These are phyloP conservation scores for Verasper variegatus DNA, from an alignment of 2,113 vertebrate genomes.

Conservation along the genomic window DNA sequence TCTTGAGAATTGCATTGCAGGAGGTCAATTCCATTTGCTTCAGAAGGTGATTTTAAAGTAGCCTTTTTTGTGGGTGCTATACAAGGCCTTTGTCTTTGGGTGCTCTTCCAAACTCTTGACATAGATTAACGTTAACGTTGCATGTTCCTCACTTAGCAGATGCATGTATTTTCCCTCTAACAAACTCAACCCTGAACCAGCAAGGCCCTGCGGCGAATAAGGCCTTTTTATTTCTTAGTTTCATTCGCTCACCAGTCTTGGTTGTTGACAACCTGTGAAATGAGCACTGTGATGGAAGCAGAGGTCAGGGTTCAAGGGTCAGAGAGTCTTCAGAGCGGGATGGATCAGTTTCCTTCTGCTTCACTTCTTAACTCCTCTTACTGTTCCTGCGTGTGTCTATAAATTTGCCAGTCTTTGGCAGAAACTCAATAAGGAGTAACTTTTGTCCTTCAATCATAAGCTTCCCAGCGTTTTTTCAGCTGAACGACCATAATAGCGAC, in stretches of 20 bases:
- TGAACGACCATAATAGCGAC: conserved; percentile 60
- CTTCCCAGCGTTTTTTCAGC: conserved; percentile 37
- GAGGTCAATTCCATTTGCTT: conserved; percentile 65
- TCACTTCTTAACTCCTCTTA: conserved; percentile 64
- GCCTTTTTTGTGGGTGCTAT: conserved; percentile 63
- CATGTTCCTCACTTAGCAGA: conserved; percentile 65
- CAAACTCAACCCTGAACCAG: conserved; percentile 31
- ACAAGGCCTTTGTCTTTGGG: conserved; percentile 49
- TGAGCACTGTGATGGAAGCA: conserved; percentile 52
- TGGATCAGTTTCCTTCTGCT: conserved; percentile 50
- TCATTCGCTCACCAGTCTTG: conserved; percentile 44
- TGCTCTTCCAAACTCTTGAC: conserved; percentile 50
- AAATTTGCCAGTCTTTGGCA: conserved; percentile 50
- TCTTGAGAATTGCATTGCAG: conserved; percentile 56
- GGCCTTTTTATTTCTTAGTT: conserved; percentile 40
- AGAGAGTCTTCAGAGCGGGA: conserved; percentile 57
- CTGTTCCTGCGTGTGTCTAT: conserved; percentile 57
- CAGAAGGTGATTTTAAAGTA: conserved; percentile 60
- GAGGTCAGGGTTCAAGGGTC: conserved; percentile 77
- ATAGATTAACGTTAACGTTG: conserved; percentile 56
- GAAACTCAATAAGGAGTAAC: conserved; percentile 35
- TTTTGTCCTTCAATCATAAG: conserved; percentile 48
- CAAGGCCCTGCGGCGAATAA: conserved; percentile 22
- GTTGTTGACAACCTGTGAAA: conserved; percentile 72
- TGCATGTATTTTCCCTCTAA: conserved; percentile 61